Conservation (phyloP, 2,888 invertebrate genomes). For the Tuta absoluta region DNA sequence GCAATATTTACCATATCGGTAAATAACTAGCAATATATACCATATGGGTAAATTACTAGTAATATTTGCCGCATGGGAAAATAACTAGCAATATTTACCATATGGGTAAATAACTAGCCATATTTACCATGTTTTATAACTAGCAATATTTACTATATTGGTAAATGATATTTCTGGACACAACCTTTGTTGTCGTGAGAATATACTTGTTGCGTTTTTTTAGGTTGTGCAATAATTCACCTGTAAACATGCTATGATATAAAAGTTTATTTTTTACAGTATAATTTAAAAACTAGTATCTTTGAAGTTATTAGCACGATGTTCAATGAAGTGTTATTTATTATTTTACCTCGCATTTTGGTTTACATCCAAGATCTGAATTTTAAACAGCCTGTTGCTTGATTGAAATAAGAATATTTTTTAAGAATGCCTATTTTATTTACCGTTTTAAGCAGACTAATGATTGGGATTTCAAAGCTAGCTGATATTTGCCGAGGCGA, state of each 20-base stretch:
- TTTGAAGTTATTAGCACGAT: neutral
- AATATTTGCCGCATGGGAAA: no score
- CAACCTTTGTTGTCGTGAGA: neutral
- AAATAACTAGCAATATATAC: no score
- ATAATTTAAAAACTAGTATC: neutral
- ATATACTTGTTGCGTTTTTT: neutral
- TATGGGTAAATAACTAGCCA: no score
- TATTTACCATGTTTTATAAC: no score
- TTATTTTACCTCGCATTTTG: neutral
- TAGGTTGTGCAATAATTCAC: conserved; percentile 1
- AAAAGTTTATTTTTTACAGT: neutral
- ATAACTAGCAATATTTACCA: no score
- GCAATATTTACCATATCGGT: no score
- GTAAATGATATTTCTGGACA: neutral
- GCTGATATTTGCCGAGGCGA: no score
- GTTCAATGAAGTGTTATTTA: conserved; percentile 2
- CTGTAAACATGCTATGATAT: neutral
- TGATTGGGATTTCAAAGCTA: no score
- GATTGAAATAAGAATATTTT: neutral
- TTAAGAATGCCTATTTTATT: no score
- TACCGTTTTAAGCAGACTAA: no score
- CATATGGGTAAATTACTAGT: no score
- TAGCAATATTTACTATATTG: no score
- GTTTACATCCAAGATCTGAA: neutral
- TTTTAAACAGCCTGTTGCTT: neutral